These are phyloP conservation scores for Tetanocera ferruginea DNA, from an alignment of 2,888 invertebrate genomes.

Conservation along the genomic window DNA sequence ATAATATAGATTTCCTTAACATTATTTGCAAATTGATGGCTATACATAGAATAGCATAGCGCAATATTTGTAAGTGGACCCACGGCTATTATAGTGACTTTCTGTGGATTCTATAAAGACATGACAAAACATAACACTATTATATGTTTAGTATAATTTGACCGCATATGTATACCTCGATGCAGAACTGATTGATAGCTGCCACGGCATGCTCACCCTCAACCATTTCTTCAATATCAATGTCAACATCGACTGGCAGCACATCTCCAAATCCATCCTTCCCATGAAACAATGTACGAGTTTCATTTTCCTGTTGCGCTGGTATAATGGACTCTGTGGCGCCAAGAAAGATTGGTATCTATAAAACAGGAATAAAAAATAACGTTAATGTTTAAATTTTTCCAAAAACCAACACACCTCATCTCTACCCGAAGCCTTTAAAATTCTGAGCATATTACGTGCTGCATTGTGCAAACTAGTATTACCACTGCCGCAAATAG, in stretches of 20 bases:
- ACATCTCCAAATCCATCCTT: constrained; percentile 81
- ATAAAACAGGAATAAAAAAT: constrained; percentile 43
- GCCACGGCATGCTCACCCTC: constrained; percentile 74
- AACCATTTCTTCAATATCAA: constrained; percentile 70
- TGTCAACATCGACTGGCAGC: constrained; percentile 68
- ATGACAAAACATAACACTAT: neutral
- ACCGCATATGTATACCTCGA: constrained; percentile 66
- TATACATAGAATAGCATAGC: constrained; percentile 78
- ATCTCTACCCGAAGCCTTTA: constrained; percentile 73
- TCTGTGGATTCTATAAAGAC: constrained; percentile 68
- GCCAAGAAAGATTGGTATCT: constrained; percentile 82
- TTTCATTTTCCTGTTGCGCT: constrained; percentile 69
- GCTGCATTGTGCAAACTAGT: constrained; percentile 78
- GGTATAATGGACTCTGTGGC: constrained; percentile 70
- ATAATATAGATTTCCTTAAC: constrained; percentile 81
- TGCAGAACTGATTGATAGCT: constrained; percentile 75
- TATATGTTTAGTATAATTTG: neutral
- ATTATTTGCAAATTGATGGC: constrained; percentile 73
- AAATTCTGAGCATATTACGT: constrained; percentile 78
- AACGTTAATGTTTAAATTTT: neutral
- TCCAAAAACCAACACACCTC: constrained; percentile 73
- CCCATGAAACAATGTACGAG: constrained; percentile 73
- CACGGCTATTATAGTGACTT: constrained; percentile 76
- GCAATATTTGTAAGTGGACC: constrained; percentile 88
- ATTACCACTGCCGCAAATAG: constrained; percentile 81